Percentiles rank a stretch among this genome's conserved stretches.
Evolutionary conservation across 2,113 vertebrate species (phyloP).

Genomic region (Apteryx mantelli): DNA sequence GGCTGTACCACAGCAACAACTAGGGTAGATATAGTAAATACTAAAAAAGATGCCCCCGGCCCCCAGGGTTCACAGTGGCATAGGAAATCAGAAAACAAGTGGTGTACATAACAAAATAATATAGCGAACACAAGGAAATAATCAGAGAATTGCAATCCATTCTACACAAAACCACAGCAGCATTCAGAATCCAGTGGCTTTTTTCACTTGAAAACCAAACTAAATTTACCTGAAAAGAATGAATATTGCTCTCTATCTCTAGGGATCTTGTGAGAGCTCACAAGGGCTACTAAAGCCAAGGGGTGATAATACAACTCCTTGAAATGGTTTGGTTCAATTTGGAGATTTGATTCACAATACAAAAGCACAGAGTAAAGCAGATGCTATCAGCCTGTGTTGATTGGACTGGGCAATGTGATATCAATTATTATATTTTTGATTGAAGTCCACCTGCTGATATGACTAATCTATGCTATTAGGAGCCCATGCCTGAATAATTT

Average conservation of each 20-base stretch:
- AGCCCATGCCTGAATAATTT: background rate
- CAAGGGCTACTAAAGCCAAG: background rate
- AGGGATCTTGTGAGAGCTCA: background rate
- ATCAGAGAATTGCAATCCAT: background rate
- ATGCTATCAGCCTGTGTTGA: background rate
- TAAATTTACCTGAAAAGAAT: background rate
- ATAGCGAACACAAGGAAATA: background rate
- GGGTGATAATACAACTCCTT: background rate
- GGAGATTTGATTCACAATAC: slow-evolving; percentile 8
- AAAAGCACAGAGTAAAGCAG: background rate
- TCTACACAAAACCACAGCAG: background rate
- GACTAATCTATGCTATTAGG: background rate
- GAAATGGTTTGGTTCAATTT: slow-evolving; percentile 23
- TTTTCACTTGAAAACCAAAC: slow-evolving; percentile 5
- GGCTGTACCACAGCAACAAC: background rate
- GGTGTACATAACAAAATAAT: background rate
- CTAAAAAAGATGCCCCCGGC: background rate
- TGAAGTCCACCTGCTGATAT: background rate
- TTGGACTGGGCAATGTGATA: background rate
- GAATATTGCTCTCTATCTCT: background rate
- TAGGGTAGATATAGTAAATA: background rate
- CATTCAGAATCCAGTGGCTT: background rate
- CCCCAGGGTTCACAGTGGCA: background rate
- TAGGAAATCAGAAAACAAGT: background rate
- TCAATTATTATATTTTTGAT: slow-evolving; percentile 33